phyloP scores from a whole-genome alignment of 2,888 invertebrate genomes.

The Microctonus aethiopoides region DNA sequence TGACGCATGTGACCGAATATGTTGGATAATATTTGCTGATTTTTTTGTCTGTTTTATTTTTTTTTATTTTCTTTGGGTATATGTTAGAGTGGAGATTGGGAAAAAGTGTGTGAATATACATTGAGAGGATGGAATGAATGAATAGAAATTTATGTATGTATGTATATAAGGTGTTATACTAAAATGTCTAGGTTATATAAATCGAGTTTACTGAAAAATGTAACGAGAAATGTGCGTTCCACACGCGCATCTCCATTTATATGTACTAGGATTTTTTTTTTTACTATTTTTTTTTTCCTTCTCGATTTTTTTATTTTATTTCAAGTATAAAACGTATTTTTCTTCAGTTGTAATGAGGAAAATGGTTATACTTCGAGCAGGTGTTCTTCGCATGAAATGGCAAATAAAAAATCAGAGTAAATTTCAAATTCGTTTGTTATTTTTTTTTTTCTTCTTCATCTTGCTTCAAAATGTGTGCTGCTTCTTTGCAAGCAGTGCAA shows the following conservation, averaged over 20 bases:
- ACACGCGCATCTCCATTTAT: neutral
- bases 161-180: neutral
- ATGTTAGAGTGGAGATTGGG: too few relatives aligned
- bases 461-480: neutral
- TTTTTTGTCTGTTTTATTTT: neutral
- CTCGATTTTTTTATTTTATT: neutral
- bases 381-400: neutral
- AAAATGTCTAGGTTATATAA: neutral
- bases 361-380: conserved; percentile 9
- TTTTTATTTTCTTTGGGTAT: neutral
- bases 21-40: neutral
- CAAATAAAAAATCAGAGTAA: conserved; percentile 6
- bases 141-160: conserved; percentile 15
- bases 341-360: conserved; percentile 4
- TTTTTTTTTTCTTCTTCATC: too few relatives aligned
- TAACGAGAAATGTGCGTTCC: neutral
- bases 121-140: neutral
- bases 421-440: neutral
- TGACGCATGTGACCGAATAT: neutral
- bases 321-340: neutral
- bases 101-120: conserved; percentile 7
- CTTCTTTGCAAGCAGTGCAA: neutral
- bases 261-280: neutral
- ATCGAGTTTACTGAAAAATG: neutral
- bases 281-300: neutral